A percentile compares a stretch with the other conserved stretches of the same genome.
Conservation (phyloP, 2,797 vertebrate genomes). For the Podargus strigoides region DNA sequence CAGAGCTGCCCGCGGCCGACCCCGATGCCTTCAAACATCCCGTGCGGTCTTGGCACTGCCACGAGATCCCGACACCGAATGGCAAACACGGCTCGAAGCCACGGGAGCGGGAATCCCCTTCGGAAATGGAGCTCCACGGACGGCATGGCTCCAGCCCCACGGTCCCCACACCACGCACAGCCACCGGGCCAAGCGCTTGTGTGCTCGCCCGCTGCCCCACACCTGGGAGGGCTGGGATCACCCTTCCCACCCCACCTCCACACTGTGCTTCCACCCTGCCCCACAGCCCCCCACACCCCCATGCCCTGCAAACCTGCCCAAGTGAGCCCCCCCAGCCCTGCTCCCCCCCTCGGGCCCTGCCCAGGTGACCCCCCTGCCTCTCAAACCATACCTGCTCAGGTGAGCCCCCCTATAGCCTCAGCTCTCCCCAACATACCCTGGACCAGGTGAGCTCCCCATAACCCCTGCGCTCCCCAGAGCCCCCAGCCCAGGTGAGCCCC, state of each 20-base stretch:
- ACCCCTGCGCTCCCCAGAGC: no score
- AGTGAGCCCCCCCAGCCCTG: neutral
- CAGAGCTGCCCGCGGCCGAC: neutral
- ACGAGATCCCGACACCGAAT: accelerated
- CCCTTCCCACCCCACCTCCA: neutral
- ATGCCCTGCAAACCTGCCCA: neutral
- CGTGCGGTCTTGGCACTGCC: accelerated
- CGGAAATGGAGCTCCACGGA: accelerated
- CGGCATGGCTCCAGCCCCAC: neutral
- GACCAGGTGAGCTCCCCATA: no score
- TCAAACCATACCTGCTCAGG: no score
- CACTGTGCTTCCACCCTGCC: neutral
- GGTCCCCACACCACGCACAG: neutral
- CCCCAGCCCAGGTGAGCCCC: no score
- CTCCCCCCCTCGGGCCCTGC: neutral
- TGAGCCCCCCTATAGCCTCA: no score
- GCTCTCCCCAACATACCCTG: no score
- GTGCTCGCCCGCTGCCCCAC: neutral
- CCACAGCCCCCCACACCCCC: neutral
- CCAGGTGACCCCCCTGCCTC: neutral
- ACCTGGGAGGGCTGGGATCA: neutral
- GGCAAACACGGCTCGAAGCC: neutral
- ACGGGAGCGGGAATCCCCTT: neutral
- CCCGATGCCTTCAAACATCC: accelerated
- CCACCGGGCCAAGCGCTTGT: neutral